Percentiles rank a stretch among this genome's conserved stretches.
These are phyloP conservation scores for Macrophya annulata DNA, from an alignment of 2,888 invertebrate genomes.

Conservation along the genomic window DNA sequence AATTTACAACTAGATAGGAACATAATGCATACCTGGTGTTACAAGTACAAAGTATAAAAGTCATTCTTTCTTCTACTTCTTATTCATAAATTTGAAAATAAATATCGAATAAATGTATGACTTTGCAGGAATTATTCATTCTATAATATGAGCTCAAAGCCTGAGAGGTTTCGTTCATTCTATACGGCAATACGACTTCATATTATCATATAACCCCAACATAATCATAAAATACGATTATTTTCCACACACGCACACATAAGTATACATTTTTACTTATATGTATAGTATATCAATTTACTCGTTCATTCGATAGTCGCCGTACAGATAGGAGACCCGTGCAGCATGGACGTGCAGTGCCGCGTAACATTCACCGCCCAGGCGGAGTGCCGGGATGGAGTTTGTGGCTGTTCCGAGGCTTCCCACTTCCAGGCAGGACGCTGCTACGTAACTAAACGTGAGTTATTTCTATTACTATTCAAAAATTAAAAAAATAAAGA, in stretches of 20 bases:
- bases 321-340: conserved; percentile 72
- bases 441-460: conserved; percentile 77
- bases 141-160: not conserved
- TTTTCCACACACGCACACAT: no score
- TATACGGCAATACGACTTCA: not conserved
- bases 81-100: not conserved
- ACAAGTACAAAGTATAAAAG: not conserved
- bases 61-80: not conserved
- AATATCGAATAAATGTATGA: not conserved
- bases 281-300: conserved; percentile 15
- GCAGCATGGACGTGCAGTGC: conserved; percentile 76
- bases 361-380: conserved; percentile 74
- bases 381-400: conserved; percentile 74
- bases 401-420: conserved; percentile 74
- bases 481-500: not conserved
- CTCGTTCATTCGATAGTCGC: conserved; percentile 69
- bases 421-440: conserved; percentile 74
- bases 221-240: not conserved
- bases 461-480: conserved; percentile 55
- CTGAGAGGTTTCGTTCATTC: not conserved
- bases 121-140: not conserved
- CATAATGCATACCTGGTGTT: conserved; percentile 28
- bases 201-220: not conserved
- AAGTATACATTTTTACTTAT: not conserved
- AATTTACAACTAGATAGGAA: conserved; percentile 20